These are phyloP conservation scores for Philonicus albiceps DNA, from an alignment of 2,888 invertebrate genomes.

Conservation along the genomic window DNA sequence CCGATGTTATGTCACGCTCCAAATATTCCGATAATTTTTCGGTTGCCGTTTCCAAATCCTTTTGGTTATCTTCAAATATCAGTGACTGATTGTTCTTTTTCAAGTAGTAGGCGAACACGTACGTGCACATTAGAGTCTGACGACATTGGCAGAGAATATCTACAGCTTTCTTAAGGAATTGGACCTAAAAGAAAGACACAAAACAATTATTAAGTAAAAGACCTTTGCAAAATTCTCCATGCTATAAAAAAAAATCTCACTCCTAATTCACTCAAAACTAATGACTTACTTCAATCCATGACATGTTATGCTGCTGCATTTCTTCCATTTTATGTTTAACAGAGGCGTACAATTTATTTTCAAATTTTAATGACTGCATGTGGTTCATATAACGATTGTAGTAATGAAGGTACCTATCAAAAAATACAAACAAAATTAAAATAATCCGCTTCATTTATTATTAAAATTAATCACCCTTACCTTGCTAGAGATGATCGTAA, in stretches of 20 bases:
- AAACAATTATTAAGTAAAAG: background rate
- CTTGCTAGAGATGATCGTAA: slow-evolving; percentile 94
- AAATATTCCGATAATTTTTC: slow-evolving; percentile 97
- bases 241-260: background rate
- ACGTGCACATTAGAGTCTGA: slow-evolving; percentile 98
- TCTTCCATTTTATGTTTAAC: slow-evolving; percentile 99
- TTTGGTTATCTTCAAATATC: slow-evolving; percentile 99
- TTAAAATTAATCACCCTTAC: slow-evolving; percentile 67
- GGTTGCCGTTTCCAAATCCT: slow-evolving; percentile 96
- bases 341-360: slow-evolving; percentile 94
- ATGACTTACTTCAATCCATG: slow-evolving; percentile 90
- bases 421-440: slow-evolving; percentile 42
- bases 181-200: slow-evolving; percentile 70
- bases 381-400: slow-evolving; percentile 99
- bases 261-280: background rate
- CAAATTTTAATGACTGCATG: slow-evolving; percentile 97
- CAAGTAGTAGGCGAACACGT: slow-evolving; percentile 98
- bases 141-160: slow-evolving; percentile 96
- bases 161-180: slow-evolving; percentile 97
- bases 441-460: background rate
- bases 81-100: slow-evolving; percentile 98
- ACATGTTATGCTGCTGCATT: slow-evolving; percentile 99
- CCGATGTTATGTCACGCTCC: slow-evolving; percentile 96
- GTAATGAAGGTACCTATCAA: slow-evolving; percentile 91
- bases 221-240: too few relatives aligned